Percentiles rank a stretch among this genome's conserved stretches.
These are phyloP conservation scores for Drosophila yakuba DNA, from an alignment of 1,140 invertebrate genomes.

Conservation along the genomic window DNA sequence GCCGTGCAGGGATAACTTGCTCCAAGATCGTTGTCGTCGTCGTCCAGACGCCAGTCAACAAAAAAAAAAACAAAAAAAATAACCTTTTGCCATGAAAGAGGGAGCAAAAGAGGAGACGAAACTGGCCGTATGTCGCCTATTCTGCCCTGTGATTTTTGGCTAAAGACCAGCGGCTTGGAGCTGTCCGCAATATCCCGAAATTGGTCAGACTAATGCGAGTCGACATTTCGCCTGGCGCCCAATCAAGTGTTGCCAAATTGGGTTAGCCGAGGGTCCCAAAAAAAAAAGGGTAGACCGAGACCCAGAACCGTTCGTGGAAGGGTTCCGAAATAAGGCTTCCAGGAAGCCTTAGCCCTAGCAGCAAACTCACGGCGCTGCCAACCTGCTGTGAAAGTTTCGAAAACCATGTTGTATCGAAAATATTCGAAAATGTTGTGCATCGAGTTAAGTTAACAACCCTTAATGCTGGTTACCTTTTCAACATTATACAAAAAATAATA, in stretches of 20 bases:
- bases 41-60: constrained; percentile 62
- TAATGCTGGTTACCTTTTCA: too few species aligned
- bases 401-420: too few species aligned
- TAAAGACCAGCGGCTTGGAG: constrained; percentile 83
- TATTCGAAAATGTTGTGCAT: too few species aligned
- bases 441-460: too few species aligned
- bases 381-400: constrained; percentile 12
- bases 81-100: neutral
- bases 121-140: constrained; percentile 26
- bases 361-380: constrained; percentile 39
- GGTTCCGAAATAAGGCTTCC: constrained; percentile 50
- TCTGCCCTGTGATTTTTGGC: constrained; percentile 60
- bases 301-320: constrained; percentile 62
- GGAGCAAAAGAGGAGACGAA: constrained; percentile 27
- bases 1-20: constrained; percentile 77
- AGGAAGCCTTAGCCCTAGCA: constrained; percentile 58
- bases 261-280: constrained; percentile 49
- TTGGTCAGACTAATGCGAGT: constrained; percentile 58
- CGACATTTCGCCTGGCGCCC: constrained; percentile 80
- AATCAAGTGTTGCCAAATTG: constrained; percentile 84
- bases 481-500: too few species aligned
- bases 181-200: constrained; percentile 65
- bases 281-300: constrained; percentile 5
- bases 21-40: constrained; percentile 66
- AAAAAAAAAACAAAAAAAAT: constrained; percentile 5